Evolutionary conservation across 2,113 vertebrate genomes (phyloP), one percentile per base, ranked within the genome.

Genomic region (Pipa parva): DNA sequence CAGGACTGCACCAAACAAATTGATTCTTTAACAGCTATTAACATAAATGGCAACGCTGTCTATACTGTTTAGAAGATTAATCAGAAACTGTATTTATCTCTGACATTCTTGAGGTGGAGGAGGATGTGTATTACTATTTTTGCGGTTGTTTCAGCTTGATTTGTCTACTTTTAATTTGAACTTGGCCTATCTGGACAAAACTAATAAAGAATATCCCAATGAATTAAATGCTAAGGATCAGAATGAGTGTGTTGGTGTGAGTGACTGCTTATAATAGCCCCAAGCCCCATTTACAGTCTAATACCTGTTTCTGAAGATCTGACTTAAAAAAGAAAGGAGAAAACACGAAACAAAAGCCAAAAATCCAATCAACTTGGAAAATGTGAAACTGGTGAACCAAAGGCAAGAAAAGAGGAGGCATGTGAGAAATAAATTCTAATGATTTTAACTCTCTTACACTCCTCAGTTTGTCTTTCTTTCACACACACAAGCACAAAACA

Each of bases 391-490:
- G 31, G 55, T 29, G 55, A 36, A 21, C n/a, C 12, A 20, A 58
- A 36, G 20, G 5, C 28, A 20, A 73, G 72, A 69, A 64, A 72
- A 63, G 33, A 70, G 73, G 77, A 52, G 68, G 58, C 71, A 63
- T 71, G 63, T 77, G 64, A 79, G 76, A 71, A 15, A 25, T 61
- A 65, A 63, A 68, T 76, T 85, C 86, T 88, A 90, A 89, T 89
- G 88, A 90, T 88, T 87, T 82, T 84, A 89, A 83, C 77, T 81
- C 82, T 89, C 85, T 86, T 89, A 89, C 88, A 92, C 90, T 93
- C 94, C 92, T 93, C 89, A 93, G 86, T 89, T 87, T 90, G 92
- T 93, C 92, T 92, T 85, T 87, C 84, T 85, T 83, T 78, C 83
- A 55, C 82, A 87, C 78, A 49, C 81, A 83, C 90, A 85, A 78